Base-by-base conservation (phyloP, 2,797 vertebrate species). In the Acanthurus leucopareius region DNA sequence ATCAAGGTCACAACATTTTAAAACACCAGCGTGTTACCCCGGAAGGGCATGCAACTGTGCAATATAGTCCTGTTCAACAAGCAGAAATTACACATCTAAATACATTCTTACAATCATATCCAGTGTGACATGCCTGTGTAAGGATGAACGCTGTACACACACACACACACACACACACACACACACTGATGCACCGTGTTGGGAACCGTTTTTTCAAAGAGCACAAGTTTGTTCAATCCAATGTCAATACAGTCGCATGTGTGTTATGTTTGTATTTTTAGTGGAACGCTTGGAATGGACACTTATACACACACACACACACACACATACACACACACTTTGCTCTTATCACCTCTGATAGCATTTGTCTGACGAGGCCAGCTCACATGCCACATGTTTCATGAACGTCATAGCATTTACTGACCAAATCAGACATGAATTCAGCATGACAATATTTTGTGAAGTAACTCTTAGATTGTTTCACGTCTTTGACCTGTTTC, bases 1-100 rank as follows among this genome's bases (percentile, higher is more conserved):
- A 91, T 91, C 92, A 93, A 93, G 92, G 93, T 92, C 91, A 90
- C 85, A 75, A 20, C 28, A 48, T 73, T 88, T 84, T 74, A 75
- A 60, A 84, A 83, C 28, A 85, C 53, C 82, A 77, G 69, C 45
- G 1, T 32, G 70, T 72, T 77, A 66, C 25, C 49, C 60, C 59
- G 44, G 72, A 68, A 59, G 81, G 76, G 42, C 53, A n/a, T 42
- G 75, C 28, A 17, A 57, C 61, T 60, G 70, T 77, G 87, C 74
- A 80, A 83, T 5, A 70, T 28, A 69, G 82, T 69, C 77, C 82
- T 16, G 53, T 69, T 64, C 66, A 57, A 76, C 79, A 77, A 65
- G 57, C 67, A 63, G 38, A 67, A 76, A 70, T 57, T 19, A 83
- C 71, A 71, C 69, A 51, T 66, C 45, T 71, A 83, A 76, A 77